These are phyloP conservation scores for Gephyroberyx darwinii DNA, from an alignment of 2,797 vertebrate species.

Conservation along the genomic window DNA sequence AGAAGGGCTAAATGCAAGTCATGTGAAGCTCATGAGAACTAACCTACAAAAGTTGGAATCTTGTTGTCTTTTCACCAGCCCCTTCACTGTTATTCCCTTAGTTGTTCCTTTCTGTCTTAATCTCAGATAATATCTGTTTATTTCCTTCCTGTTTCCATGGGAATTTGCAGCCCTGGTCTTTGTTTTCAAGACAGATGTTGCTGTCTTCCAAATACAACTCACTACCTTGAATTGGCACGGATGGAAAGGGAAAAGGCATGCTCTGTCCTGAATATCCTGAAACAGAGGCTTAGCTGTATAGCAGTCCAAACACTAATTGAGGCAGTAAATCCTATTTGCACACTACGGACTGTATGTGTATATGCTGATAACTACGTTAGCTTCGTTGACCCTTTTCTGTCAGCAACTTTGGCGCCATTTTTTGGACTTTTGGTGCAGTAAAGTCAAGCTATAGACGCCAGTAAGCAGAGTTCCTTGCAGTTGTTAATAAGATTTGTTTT, in stretches of 20 bases:
- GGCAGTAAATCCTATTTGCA: slow-evolving; percentile 43
- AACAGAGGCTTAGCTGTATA: slow-evolving; percentile 29
- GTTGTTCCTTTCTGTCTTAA: slow-evolving; percentile 52
- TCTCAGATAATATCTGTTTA: slow-evolving; percentile 25
- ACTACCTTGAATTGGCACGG: background rate
- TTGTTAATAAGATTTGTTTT: slow-evolving; percentile 45
- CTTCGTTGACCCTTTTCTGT: slow-evolving; percentile 16
- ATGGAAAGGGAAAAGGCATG: slow-evolving; percentile 22
- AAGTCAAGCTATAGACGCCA: slow-evolving; percentile 7
- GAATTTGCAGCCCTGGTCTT: slow-evolving; percentile 10
- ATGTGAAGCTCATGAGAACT: slow-evolving; percentile 84
- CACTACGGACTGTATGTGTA: slow-evolving; percentile 15
- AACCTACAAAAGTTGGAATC: slow-evolving; percentile 75
- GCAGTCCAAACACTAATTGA: slow-evolving; percentile 27
- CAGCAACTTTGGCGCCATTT: slow-evolving; percentile 1
- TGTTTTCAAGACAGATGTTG: slow-evolving; percentile 10
- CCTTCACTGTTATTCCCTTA: slow-evolving; percentile 43
- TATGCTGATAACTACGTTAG: slow-evolving; percentile 6
- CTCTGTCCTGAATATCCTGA: slow-evolving; percentile 2
- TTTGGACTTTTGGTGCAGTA: background rate
- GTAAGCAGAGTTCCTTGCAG: slow-evolving; percentile 25
- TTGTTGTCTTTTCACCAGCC: slow-evolving; percentile 61
- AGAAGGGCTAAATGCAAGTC: slow-evolving; percentile 78
- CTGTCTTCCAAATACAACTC: background rate
- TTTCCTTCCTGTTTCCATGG: slow-evolving; percentile 25